Evolutionary conservation across 2,113 vertebrate genomes (phyloP).

Genomic region (Cercocebus atys): DNA sequence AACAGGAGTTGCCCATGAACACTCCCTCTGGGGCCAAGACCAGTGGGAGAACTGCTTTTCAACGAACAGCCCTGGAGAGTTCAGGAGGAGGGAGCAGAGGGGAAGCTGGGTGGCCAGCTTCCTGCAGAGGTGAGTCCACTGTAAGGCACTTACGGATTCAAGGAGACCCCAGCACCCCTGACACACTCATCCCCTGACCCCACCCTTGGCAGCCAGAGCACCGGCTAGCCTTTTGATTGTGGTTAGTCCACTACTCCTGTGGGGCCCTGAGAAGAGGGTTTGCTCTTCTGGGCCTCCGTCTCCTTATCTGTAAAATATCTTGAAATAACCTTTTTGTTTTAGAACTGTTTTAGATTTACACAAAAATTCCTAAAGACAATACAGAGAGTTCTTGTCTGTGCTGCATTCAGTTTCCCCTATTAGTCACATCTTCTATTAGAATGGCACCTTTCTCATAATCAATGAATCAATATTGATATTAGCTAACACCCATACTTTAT

Average conservation of each 20-base stretch:
- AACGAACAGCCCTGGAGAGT: neutral
- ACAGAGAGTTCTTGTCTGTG: neutral
- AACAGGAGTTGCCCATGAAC: neutral
- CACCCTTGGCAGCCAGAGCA: neutral
- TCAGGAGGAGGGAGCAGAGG: neutral
- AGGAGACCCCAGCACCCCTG: neutral
- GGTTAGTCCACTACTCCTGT: neutral
- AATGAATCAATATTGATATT: neutral
- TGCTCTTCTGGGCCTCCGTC: neutral
- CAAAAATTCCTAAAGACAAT: neutral
- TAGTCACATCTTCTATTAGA: neutral
- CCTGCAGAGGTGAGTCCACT: neutral
- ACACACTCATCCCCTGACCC: fast-evolving
- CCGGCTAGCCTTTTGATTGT: neutral
- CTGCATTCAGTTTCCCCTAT: neutral
- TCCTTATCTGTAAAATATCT: neutral
- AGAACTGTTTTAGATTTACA: neutral
- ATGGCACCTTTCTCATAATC: neutral
- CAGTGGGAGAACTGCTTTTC: neutral
- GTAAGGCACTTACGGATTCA: neutral
- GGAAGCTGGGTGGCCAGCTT: neutral
- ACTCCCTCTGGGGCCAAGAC: neutral
- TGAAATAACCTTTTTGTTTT: neutral
- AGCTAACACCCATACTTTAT: neutral
- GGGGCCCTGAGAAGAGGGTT: neutral